Conservation (phyloP, 2,888 invertebrate genomes). For the Adelphocoris suturalis region DNA sequence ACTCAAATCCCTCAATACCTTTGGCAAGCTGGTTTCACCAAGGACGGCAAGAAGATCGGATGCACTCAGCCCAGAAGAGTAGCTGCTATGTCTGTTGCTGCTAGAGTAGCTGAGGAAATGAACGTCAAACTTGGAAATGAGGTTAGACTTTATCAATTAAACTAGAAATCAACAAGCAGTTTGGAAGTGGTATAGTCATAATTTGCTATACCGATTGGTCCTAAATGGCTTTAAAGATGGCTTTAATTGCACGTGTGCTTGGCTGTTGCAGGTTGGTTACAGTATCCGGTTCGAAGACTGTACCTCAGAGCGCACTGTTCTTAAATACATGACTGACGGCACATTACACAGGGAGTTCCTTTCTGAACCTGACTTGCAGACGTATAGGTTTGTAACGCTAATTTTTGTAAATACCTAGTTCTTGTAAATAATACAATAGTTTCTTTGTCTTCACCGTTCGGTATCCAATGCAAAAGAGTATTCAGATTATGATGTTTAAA, state of each 20-base stretch:
- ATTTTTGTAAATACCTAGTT: too few species aligned
- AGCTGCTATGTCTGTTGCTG: conserved; percentile 99
- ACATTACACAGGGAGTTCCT: conserved; percentile 98
- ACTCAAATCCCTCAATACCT: conserved; percentile 99
- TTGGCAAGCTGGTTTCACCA: conserved; percentile 94
- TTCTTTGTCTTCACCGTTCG: too few species aligned
- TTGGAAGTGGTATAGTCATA: too few species aligned
- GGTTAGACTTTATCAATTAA: conserved; percentile 79
- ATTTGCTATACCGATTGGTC: too few species aligned
- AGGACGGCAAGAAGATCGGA: conserved; percentile 92
- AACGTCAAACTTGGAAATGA: conserved; percentile 96
- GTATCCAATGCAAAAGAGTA: too few species aligned
- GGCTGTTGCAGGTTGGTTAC: conserved; percentile 82
- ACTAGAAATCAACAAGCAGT: too few species aligned
- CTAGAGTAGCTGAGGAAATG: conserved; percentile 99
- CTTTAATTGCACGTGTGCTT: background rate
- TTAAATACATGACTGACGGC: conserved; percentile 99
- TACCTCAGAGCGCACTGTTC: conserved; percentile 96
- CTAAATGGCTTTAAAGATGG: too few species aligned
- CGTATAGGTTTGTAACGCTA: conserved; percentile 84
- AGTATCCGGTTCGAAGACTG: conserved; percentile 99
- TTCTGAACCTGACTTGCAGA: conserved; percentile 96
- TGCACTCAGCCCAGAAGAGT: conserved; percentile 98
- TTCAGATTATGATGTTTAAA: too few species aligned
- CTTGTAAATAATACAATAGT: too few species aligned